Percentiles rank a stretch among this genome's conserved stretches.
Conservation (phyloP, 1,140 invertebrate species). For the Aphis gossypii region DNA sequence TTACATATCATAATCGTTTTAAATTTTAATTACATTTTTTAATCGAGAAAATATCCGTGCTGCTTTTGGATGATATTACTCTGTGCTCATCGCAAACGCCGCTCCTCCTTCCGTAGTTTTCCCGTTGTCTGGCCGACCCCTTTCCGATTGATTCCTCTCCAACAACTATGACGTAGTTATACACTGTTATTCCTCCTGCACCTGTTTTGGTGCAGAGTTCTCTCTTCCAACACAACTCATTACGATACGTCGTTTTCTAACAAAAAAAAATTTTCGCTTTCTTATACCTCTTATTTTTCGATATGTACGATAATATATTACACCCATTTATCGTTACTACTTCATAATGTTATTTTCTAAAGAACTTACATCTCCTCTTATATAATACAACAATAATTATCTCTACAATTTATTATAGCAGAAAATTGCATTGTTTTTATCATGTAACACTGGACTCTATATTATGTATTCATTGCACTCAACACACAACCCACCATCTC, state of each 20-base stretch:
- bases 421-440: neutral
- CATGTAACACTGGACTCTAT: neutral
- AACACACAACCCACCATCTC: neutral
- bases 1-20: constrained; percentile 45
- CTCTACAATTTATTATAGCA: neutral
- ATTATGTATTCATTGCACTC: neutral
- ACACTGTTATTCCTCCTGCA: neutral
- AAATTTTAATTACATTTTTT: constrained; percentile 28
- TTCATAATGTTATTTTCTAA: neutral
- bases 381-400: neutral
- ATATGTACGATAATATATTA: neutral
- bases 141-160: neutral
- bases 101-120: neutral
- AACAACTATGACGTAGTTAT: neutral
- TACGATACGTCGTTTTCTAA: neutral
- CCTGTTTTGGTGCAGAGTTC: neutral
- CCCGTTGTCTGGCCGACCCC: neutral
- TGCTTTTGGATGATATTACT: constrained; percentile 47
- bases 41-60: constrained; percentile 44
- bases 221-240: neutral
- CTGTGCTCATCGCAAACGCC: neutral
- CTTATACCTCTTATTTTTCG: neutral
- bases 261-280: constrained; percentile 7
- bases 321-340: neutral
- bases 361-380: neutral